A percentile compares a stretch with the other conserved stretches of the same genome.
Conservation (phyloP, 2,113 vertebrate genomes). For the Hiodon tergisus region DNA sequence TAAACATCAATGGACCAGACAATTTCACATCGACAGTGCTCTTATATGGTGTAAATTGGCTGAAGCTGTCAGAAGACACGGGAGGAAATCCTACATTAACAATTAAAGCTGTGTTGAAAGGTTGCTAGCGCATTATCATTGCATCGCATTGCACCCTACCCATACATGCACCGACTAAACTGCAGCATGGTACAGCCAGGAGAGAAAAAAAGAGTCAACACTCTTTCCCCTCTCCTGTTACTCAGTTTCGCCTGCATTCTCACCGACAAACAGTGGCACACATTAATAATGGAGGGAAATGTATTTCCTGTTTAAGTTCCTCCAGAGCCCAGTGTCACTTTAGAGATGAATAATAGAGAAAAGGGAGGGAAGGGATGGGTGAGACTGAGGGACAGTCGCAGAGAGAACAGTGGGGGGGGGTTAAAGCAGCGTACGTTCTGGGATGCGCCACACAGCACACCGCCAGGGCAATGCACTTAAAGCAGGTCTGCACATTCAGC, state of each 20-base stretch:
- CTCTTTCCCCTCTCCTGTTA: neutral
- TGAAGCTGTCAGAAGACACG: neutral
- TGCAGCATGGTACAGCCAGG: too few species aligned
- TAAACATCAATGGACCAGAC: neutral
- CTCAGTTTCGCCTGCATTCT: slow-evolving; percentile 35
- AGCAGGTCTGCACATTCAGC: slow-evolving; percentile 24
- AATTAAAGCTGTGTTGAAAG: too few species aligned
- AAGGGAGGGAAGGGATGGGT: slow-evolving; percentile 8
- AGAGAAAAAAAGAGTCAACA: neutral
- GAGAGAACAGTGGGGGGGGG: slow-evolving; percentile 14
- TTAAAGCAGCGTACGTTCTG: neutral
- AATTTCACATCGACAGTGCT: neutral
- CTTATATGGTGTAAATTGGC: neutral
- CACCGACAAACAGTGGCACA: slow-evolving; percentile 47
- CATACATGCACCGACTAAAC: neutral
- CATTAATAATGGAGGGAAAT: slow-evolving; percentile 62
- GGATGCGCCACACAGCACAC: slow-evolving; percentile 26
- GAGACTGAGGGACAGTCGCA: slow-evolving; percentile 28
- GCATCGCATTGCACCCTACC: neutral
- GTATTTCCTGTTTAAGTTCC: slow-evolving; percentile 51
- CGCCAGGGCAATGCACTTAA: slow-evolving; percentile 30
- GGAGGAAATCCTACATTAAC: too few species aligned
- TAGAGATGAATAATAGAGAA: slow-evolving; percentile 63
- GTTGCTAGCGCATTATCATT: neutral
- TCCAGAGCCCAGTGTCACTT: slow-evolving; percentile 56